Evolutionary conservation across 2,113 vertebrate species (phyloP).

Genomic region (Alectura lathami): DNA sequence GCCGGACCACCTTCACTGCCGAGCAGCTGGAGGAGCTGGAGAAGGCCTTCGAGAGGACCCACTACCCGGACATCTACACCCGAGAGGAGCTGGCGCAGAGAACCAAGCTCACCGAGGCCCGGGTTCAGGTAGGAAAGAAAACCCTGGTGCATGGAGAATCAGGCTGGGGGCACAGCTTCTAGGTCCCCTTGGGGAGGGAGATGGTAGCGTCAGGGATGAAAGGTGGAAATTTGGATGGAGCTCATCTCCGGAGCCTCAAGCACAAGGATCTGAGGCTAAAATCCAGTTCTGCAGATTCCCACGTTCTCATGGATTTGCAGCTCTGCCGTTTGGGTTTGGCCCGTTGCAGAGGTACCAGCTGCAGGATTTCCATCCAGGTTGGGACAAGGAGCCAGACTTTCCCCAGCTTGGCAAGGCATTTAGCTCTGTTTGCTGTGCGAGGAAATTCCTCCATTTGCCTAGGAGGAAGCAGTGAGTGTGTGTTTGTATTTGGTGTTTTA

Average conservation of each 20-base stretch:
- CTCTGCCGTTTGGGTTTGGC: neutral
- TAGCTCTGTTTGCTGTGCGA: neutral
- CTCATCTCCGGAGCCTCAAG: neutral
- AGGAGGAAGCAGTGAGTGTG: neutral
- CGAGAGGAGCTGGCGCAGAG: constrained; percentile 96
- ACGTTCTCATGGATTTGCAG: neutral
- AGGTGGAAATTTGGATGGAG: fast-evolving
- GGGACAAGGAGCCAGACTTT: neutral
- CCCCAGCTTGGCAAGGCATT: neutral
- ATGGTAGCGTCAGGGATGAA: neutral
- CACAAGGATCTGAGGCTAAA: neutral
- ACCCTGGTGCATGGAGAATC: fast-evolving
- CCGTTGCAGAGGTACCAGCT: neutral
- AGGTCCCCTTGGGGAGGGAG: neutral
- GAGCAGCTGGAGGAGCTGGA: constrained; percentile 99
- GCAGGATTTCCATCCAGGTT: neutral
- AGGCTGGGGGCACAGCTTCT: neutral
- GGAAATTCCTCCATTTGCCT: neutral
- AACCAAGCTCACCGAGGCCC: constrained; percentile 95
- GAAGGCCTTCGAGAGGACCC: constrained; percentile 97
- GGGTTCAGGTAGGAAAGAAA: constrained; percentile 87
- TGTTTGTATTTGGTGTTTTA: neutral
- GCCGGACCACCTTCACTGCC: constrained; percentile 95
- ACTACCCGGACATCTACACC: constrained; percentile 99
- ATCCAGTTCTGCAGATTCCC: neutral